Evolutionary conservation across 2,797 vertebrate genomes (phyloP).

Genomic region (Ceryle rudis): DNA sequence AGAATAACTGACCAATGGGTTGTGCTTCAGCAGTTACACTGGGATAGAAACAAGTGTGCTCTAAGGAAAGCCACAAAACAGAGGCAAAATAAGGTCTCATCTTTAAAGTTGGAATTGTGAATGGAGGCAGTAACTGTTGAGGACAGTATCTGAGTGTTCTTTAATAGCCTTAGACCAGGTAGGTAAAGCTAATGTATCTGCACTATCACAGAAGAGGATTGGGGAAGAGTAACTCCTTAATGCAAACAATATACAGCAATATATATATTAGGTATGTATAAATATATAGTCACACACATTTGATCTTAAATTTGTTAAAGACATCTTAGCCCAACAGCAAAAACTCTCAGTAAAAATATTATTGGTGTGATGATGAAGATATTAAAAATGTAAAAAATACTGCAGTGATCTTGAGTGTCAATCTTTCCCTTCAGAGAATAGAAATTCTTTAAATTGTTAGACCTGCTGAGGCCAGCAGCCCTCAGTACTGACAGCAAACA

Average conservation of each 20-base stretch:
- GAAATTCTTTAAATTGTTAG: background rate
- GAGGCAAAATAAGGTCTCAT: background rate
- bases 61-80: background rate
- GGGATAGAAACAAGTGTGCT: background rate
- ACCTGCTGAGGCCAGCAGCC: background rate
- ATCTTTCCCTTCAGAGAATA: background rate
- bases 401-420: background rate
- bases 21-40: background rate
- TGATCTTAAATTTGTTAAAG: background rate
- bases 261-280: background rate
- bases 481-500: background rate
- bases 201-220: background rate
- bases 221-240: background rate
- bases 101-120: background rate
- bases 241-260: constrained; percentile 23
- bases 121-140: background rate
- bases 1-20: background rate
- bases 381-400: background rate
- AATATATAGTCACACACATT: constrained; percentile 6
- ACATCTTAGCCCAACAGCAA: background rate
- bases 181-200: background rate
- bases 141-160: background rate
- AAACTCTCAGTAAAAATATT: background rate
- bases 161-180: background rate
- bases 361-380: background rate